Base-by-base conservation (phyloP, 2,113 vertebrate genomes). In the Sciurus niger region DNA sequence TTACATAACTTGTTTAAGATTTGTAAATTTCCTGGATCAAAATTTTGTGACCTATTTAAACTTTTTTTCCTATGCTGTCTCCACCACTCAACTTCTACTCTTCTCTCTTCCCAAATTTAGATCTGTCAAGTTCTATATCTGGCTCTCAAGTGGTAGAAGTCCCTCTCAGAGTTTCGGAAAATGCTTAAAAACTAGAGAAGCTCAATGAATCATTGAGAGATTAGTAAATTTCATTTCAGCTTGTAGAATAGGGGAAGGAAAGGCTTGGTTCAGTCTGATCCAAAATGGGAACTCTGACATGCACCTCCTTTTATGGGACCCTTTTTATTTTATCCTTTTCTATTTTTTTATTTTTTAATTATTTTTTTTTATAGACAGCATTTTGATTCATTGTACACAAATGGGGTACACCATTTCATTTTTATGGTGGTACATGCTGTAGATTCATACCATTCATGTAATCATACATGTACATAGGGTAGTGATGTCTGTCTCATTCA, bases 1-100 rank as follows among this genome's bases (percentile, higher is more conserved):
- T 97, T 96, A 94, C 4, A 55, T 94, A 93, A 96, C 70, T 89
- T 93, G 37, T 88, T 95, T 96, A 96, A 94, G 55, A 96, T 94
- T 97, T 82, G 14, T 93, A 96, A 90, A 94, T 96, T 95, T 95
- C 86, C 89, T 89, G n/a, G 78, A 93, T 65, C 82, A 90, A 86
- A 94, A 83, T 91, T 93, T 68, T 94, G 48, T 89, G 83, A 84
- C 67, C 77, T 91, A 68, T 88, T 96, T 94, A 82, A 97, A 48
- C 10, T 79, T 60, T 20, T 95, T 80, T 24, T 83, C 70, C 90
- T 96, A 4, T 85, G 72, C 16, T 77, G 43, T 77, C 46, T 86
- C 55, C 8, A 53, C 8, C 32, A 9, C 17, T 93, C 55, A 46
- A 34, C 18, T 78, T 90, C 17, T 9, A 65, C 28, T 89, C 28